These are phyloP conservation scores for Drosophila tropicalis DNA, from an alignment of 1,140 invertebrate genomes.

Conservation along the genomic window DNA sequence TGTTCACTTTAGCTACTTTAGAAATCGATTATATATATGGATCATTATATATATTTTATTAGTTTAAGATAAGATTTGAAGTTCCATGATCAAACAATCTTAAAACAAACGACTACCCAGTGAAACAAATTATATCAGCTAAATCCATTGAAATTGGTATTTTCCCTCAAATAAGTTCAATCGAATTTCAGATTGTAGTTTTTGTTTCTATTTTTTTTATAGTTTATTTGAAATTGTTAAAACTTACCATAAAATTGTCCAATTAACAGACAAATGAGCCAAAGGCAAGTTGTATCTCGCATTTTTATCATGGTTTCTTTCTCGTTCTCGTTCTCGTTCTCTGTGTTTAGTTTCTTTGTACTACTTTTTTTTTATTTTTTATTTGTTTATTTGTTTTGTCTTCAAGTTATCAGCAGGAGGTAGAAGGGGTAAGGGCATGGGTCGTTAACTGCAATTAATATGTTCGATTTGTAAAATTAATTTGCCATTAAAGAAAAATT, in stretches of 20 bases:
- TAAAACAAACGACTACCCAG: too few species aligned
- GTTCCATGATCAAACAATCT: too few species aligned
- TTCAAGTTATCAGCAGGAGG: conserved; percentile 40
- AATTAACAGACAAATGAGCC: conserved; percentile 67
- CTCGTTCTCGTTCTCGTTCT: background rate
- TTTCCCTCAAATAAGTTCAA: background rate
- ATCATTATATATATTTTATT: too few species aligned
- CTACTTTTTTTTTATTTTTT: conserved; percentile 32
- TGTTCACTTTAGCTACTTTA: too few species aligned
- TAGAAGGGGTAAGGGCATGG: conserved; percentile 62
- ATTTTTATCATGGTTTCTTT: conserved; percentile 42
- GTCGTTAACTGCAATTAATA: conserved; percentile 79
- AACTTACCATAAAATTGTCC: conserved; percentile 65
- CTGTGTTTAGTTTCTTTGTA: conserved; percentile 19
- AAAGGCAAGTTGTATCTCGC: conserved; percentile 56
- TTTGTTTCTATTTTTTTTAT: background rate
- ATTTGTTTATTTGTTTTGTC: conserved; percentile 20
- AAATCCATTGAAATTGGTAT: background rate
- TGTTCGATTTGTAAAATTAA: conserved; percentile 61
- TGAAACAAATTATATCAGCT: too few species aligned
- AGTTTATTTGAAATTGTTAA: conserved; percentile 1
- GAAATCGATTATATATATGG: too few species aligned
- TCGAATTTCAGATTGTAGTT: background rate
- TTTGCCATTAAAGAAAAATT: conserved; percentile 42
- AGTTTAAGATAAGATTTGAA: too few species aligned